Evolutionary conservation across 2,797 vertebrate genomes (phyloP), one percentile per base, ranked within the genome.

Genomic region (Orientallactaga sibirica): DNA sequence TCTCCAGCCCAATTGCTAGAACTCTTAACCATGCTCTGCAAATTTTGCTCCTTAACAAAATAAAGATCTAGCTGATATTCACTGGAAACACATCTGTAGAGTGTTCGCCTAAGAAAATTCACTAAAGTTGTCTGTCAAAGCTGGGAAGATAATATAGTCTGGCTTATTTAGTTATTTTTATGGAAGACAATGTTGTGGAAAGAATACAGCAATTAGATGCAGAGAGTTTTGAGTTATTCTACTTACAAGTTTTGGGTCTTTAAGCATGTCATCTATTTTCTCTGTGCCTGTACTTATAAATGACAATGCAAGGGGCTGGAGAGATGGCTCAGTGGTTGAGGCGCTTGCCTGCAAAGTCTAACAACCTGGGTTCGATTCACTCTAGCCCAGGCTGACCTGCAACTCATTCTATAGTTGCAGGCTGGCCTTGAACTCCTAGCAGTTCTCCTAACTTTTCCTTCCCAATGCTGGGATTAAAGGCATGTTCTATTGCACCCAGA

Each of bases 241-340:
- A 58, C 58, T 43, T 83, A 67, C 18, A 48, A 82, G 18, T 25
- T 74, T 86, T 91, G 52, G 12, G 6, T 4, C 16, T 68, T 87
- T 76, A 91, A 89, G 29, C 48, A 77, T 58, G 68, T 92, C 66
- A 81, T 29, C 86, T 86, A 70, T 61, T 93, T 84, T 95, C 41
- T 93, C 22, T 20, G 71, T 93, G n/a, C 52, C 41, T 81, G 0
- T 91, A 52, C 41, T 68, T 87, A 9, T 25, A 68, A 12, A 7
- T 52, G 11, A 7, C 7, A 52, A 52, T 52, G 52, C 52, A 68
- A 68, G 25, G 67, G 29, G 29, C 29, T 19, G 29, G 29, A 37
- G 33, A 37, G 33, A 37, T 37, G 33, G 33, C 33, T 37, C 33
- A 37, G 33, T 37, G 33, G 33, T 37, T 37, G 33, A 37, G 33